Percentiles rank a stretch among this genome's conserved stretches.
These are phyloP conservation scores for Grammomys dolichurus DNA, from an alignment of 2,113 vertebrate genomes.

Conservation along the genomic window DNA sequence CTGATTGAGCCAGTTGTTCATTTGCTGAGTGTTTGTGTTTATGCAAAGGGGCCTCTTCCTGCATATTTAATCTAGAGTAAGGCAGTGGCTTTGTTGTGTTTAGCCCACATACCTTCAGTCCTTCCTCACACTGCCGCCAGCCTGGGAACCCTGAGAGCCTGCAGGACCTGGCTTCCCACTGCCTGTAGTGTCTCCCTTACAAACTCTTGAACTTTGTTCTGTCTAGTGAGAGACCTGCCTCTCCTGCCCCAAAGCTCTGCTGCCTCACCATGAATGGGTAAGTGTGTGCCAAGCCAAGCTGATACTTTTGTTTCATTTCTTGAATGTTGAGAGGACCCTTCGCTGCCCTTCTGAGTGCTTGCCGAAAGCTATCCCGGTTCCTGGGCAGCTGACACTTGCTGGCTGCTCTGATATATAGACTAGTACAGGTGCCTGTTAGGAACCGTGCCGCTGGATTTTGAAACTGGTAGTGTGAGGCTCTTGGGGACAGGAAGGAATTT, in stretches of 20 bases:
- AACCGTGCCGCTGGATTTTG: conserved; percentile 54
- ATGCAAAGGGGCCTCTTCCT: conserved; percentile 98
- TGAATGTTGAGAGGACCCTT: conserved; percentile 72
- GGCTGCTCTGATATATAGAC: conserved; percentile 56
- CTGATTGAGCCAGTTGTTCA: conserved; percentile 94
- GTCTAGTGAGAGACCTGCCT: conserved; percentile 85
- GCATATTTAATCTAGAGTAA: conserved; percentile 97
- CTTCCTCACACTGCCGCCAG: conserved; percentile 90
- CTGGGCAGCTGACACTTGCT: conserved; percentile 64
- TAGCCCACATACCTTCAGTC: conserved; percentile 97
- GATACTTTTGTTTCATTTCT: conserved; percentile 84
- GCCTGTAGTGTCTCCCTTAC: conserved; percentile 82
- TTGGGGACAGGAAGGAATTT: background rate
- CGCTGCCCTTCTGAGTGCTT: conserved; percentile 39
- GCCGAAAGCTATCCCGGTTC: conserved; percentile 70
- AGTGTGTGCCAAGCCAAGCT: conserved; percentile 88
- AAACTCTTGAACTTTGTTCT: conserved; percentile 88
- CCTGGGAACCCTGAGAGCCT: conserved; percentile 76
- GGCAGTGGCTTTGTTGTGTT: conserved; percentile 97
- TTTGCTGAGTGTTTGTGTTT: conserved; percentile 99
- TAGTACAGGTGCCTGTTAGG: conserved; percentile 86
- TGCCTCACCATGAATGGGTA: conserved; percentile 91
- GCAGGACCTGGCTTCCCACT: conserved; percentile 84
- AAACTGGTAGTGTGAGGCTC: conserved; percentile 77
- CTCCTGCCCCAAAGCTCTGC: conserved; percentile 84